Percentiles rank a stretch among this genome's conserved stretches.
Conservation (phyloP, 1,140 invertebrate species). For the Pomacea maculata region DNA sequence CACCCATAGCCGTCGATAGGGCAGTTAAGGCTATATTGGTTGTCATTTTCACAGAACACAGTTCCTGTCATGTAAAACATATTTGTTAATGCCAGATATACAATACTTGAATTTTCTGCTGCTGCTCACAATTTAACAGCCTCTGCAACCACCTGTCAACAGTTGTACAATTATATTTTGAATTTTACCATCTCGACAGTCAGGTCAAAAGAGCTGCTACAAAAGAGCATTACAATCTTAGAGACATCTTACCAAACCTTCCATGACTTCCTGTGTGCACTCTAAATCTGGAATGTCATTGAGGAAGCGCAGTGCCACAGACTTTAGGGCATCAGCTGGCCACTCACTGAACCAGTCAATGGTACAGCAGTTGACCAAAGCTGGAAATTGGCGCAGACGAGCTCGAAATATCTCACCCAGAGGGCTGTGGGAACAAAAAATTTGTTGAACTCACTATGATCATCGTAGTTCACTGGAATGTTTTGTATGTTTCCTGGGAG, state of each 20-base stretch:
- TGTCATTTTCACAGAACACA: too few relatives aligned
- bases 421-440: slow-evolving; percentile 45
- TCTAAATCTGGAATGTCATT: slow-evolving; percentile 62
- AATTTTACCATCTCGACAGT: background rate
- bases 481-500: too few relatives aligned
- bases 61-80: too few relatives aligned
- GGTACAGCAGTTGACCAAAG: slow-evolving; percentile 66
- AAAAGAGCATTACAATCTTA: background rate
- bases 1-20: too few relatives aligned
- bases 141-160: too few relatives aligned
- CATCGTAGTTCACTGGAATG: too few relatives aligned
- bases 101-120: background rate
- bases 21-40: too few relatives aligned
- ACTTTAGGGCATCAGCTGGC: slow-evolving; percentile 75
- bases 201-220: background rate
- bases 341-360: slow-evolving; percentile 73
- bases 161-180: background rate
- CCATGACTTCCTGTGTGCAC: slow-evolving; percentile 56
- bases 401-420: slow-evolving; percentile 66
- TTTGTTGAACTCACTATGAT: too few relatives aligned
- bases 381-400: slow-evolving; percentile 65
- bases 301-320: slow-evolving; percentile 62
- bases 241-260: slow-evolving; percentile 58
- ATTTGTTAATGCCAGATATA: background rate
- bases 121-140: background rate